phyloP scores from a whole-genome alignment of 2,888 invertebrate species.

The Ptychoptera albimana region DNA sequence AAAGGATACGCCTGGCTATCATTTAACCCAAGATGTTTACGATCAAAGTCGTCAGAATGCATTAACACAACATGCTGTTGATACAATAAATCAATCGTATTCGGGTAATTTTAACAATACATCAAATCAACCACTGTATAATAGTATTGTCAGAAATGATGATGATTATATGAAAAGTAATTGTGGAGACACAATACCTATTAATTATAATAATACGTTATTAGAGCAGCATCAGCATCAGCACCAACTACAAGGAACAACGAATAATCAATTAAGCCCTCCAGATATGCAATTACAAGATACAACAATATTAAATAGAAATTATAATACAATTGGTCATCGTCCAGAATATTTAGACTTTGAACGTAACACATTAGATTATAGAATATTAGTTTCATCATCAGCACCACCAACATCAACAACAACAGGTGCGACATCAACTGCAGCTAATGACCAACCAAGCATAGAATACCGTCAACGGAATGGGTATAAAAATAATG shows the following conservation, averaged over 20 bases:
- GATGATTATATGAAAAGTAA: neutral
- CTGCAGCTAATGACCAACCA: neutral
- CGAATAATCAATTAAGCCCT: constrained; percentile 1
- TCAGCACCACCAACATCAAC: neutral
- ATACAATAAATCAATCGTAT: constrained; percentile 14
- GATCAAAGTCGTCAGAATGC: constrained; percentile 22
- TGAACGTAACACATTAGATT: constrained; percentile 9
- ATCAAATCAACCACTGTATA: neutral
- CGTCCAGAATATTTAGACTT: constrained; percentile 9
- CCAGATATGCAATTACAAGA: constrained; percentile 3
- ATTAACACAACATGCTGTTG: constrained; percentile 24
- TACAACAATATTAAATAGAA: neutral
- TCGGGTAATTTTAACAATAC: neutral
- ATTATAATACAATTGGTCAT: neutral
- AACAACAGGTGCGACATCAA: neutral
- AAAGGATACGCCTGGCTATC: constrained; percentile 3
- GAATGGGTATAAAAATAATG: constrained; percentile 1
- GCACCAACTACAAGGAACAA: neutral
- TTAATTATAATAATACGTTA: neutral
- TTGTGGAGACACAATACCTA: too few relatives aligned
- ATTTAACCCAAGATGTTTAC: neutral
- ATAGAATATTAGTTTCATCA: constrained; percentile 6
- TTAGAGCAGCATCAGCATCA: constrained; percentile 4
- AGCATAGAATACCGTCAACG: too few relatives aligned
- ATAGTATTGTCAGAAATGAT: neutral